Evolutionary conservation across 2,113 vertebrate genomes (phyloP).

Genomic region (Haemorhous mexicanus): DNA sequence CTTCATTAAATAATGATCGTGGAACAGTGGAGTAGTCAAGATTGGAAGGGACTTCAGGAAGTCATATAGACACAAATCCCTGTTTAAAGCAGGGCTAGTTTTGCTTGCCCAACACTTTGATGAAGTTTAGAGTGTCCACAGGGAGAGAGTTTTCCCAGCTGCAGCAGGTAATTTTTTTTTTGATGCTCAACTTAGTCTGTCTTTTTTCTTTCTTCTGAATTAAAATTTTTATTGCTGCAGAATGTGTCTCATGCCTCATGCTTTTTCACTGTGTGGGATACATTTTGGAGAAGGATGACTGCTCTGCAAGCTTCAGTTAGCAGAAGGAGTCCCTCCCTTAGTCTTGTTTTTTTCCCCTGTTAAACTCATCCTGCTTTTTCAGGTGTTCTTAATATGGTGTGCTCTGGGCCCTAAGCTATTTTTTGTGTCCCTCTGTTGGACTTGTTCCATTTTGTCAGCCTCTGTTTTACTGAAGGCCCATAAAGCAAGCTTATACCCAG

Average conservation of each 20-base stretch:
- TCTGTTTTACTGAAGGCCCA: not conserved
- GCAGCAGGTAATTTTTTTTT: not conserved
- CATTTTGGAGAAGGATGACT: not conserved
- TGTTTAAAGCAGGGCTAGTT: not conserved
- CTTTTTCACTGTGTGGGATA: rapidly evolving
- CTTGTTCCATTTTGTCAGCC: not conserved
- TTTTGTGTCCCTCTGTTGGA: not conserved
- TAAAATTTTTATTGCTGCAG: not conserved
- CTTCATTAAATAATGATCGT: not conserved
- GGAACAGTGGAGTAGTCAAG: not conserved
- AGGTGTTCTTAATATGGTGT: not conserved
- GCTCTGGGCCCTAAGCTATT: not conserved
- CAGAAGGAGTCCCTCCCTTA: not conserved
- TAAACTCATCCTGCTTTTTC: not conserved
- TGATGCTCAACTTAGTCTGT: not conserved
- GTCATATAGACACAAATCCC: not conserved
- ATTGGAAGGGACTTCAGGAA: not conserved
- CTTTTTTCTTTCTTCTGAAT: not conserved
- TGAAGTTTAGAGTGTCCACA: not conserved
- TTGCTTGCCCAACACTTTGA: not conserved
- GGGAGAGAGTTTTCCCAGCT: not conserved
- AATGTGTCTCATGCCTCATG: not conserved
- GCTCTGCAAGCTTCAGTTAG: not conserved
- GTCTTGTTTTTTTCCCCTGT: not conserved
- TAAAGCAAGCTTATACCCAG: not conserved